Conservation (phyloP, 2,888 invertebrate species). For the Sympetrum striolatum region DNA sequence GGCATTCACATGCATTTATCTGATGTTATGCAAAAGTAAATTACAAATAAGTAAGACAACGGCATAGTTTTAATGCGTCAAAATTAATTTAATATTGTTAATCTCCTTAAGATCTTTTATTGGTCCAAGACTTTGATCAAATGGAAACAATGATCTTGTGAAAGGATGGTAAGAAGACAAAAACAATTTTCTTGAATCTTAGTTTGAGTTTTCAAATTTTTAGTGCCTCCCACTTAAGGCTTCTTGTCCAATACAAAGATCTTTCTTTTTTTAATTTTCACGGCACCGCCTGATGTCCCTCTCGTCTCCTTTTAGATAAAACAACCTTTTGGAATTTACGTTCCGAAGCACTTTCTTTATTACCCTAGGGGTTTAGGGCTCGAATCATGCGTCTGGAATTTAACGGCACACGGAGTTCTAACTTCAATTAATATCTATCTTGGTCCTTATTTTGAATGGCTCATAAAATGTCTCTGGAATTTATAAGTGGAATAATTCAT, state of each 20-base stretch:
- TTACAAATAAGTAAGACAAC: too few species aligned
- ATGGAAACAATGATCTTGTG: background rate
- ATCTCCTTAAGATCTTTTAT: too few species aligned
- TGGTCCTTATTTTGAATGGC: background rate
- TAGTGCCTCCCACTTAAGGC: background rate
- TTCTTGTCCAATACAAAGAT: background rate
- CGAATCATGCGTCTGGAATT: background rate
- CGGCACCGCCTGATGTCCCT: background rate
- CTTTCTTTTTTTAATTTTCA: background rate
- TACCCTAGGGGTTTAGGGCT: background rate
- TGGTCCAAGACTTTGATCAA: too few species aligned
- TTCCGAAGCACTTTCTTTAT: background rate
- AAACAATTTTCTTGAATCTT: background rate
- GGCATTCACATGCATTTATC: too few species aligned
- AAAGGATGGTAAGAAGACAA: background rate
- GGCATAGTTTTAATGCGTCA: too few species aligned
- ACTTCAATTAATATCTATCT: background rate
- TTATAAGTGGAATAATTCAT: background rate
- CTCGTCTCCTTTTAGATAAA: background rate
- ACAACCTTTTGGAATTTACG: background rate
- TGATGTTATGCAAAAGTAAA: too few species aligned
- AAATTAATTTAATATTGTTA: too few species aligned
- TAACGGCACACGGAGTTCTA: background rate
- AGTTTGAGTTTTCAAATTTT: background rate
- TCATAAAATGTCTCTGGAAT: background rate